Evolutionary conservation across 2,888 invertebrate species (phyloP), one percentile per base, ranked within the genome.

Genomic region (Meghimatium bilineatum): DNA sequence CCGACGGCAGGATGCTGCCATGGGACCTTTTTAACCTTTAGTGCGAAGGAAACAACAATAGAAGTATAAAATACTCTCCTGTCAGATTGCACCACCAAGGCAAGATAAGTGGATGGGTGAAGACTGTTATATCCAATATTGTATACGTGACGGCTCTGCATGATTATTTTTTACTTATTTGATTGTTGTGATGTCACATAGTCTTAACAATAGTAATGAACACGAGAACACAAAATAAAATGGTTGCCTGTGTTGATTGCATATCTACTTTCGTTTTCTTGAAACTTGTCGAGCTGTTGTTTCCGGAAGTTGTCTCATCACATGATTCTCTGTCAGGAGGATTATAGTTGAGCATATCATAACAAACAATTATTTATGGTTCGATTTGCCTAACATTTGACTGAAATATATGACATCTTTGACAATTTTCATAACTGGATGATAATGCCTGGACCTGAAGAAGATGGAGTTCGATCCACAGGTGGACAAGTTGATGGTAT

Each of bases 401-500:
- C 12, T 36, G 23, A 29, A 76, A 20, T 32, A 34, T 32, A 23
- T 75, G 32, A n/a, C 49, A 17, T 52, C 52, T 23, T 5, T 36
- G 2, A 74, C 26, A 74, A 26, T 38, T 36, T 74, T 29, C 8
- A 20, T 34, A 72, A 72, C 17, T 72, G 44, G 44, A 89, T 90
- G 90, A 90, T 89, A 85, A 91, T 91, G 91, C 88, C 92, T 36
- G 89, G 88, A 32, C 87, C 87, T 36, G 90, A 90, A 49, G 90
- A 88, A 56, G 90, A 90, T 72, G 87, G 85, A 6, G 87, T 91
- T 34, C 87, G 90, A 44, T 83, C 87, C 44, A 92, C 92, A 12
- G 92, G 92, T 23, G 92, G 92, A 44, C 92, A 92, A 85, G 92
- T 92, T n/a, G 92, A 92, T 85, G 91, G 92, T 92, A 83, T 88